These are phyloP conservation scores for Amniataba percoides DNA, from an alignment of 2,797 vertebrate genomes.

Conservation along the genomic window DNA sequence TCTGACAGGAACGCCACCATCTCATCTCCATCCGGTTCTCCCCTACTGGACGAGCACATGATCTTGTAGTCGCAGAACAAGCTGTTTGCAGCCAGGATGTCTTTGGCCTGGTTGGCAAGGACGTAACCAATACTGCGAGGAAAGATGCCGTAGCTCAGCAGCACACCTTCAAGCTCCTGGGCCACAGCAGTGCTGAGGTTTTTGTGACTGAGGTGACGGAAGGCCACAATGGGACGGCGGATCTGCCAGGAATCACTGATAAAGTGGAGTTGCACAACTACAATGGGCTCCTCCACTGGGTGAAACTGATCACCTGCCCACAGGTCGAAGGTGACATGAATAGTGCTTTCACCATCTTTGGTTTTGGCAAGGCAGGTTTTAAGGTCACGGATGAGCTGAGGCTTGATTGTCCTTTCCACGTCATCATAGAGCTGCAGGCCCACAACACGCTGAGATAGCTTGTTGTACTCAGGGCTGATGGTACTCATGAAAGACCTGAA, in stretches of 20 bases:
- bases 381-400: constrained; percentile 84
- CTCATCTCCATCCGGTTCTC: constrained; percentile 81
- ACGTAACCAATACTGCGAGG: constrained; percentile 81
- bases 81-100: constrained; percentile 69
- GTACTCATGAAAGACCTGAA: constrained; percentile 84
- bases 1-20: constrained; percentile 80
- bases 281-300: constrained; percentile 59
- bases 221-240: constrained; percentile 81
- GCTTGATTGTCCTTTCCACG: constrained; percentile 85
- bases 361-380: constrained; percentile 72
- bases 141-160: constrained; percentile 86
- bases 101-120: constrained; percentile 83
- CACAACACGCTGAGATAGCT: constrained; percentile 79
- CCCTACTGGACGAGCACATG: constrained; percentile 76
- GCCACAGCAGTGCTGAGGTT: constrained; percentile 66
- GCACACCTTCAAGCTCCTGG: constrained; percentile 82
- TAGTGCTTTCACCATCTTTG: constrained; percentile 49
- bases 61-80: constrained; percentile 86
- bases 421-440: constrained; percentile 83
- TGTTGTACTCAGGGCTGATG: constrained; percentile 76
- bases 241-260: constrained; percentile 82
- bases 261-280: constrained; percentile 85
- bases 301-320: constrained; percentile 76
- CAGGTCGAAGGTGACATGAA: constrained; percentile 84
- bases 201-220: constrained; percentile 79